These are phyloP conservation scores for Typhlichthys eigenmanni DNA, from an alignment of 2,797 vertebrate species.

Conservation along the genomic window DNA sequence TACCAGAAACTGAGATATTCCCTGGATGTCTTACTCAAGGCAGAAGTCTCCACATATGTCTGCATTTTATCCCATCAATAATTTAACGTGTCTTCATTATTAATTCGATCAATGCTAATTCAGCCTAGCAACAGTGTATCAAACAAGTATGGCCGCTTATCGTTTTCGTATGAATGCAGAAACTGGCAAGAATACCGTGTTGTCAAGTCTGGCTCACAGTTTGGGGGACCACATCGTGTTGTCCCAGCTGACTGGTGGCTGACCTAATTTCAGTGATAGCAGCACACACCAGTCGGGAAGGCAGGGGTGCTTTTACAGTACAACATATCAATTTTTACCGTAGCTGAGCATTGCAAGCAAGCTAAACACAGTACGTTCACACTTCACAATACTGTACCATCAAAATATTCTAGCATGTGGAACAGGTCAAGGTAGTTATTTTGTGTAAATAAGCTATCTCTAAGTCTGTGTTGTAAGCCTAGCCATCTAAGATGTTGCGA, in stretches of 20 bases:
- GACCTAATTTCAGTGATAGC: constrained; percentile 56
- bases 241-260: constrained; percentile 46
- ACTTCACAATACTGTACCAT: neutral
- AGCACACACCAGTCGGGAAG: constrained; percentile 29
- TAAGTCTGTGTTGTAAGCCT: neutral
- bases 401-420: neutral
- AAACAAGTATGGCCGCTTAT: neutral
- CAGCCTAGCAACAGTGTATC: constrained; percentile 2
- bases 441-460: neutral
- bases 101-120: neutral
- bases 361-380: too few relatives aligned
- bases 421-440: accelerated
- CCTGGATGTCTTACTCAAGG: neutral
- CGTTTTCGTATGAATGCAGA: neutral
- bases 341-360: constrained; percentile 24
- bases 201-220: constrained; percentile 4
- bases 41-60: too few relatives aligned
- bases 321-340: constrained; percentile 21
- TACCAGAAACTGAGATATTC: neutral
- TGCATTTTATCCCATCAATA: neutral
- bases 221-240: constrained; percentile 22
- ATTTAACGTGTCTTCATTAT: neutral
- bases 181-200: neutral
- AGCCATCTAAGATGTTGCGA: constrained; percentile 25
- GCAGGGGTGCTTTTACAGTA: neutral